phyloP scores from a whole-genome alignment of 2,888 invertebrate species.

The Campaea margaritaria region DNA sequence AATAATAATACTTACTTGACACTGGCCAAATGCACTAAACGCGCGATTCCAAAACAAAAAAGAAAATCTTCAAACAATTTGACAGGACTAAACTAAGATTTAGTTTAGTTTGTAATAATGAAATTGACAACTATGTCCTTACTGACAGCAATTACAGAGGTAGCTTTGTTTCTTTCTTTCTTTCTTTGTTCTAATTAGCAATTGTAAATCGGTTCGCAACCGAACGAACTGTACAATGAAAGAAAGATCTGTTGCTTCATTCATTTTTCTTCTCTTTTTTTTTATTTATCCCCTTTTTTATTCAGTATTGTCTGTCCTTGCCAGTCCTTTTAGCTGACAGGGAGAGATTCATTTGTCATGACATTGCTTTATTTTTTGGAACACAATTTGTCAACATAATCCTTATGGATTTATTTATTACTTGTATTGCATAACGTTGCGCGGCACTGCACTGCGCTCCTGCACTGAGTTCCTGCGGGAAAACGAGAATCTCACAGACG shows the following conservation, averaged over 20 bases:
- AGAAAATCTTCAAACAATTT: not conserved
- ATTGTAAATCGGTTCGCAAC: conserved; percentile 8
- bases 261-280: conserved; percentile 19
- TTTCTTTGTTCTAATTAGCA: conserved; percentile 7
- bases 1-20: too few relatives aligned
- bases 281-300: conserved; percentile 18
- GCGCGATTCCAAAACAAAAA: too few relatives aligned
- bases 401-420: conserved; percentile 3
- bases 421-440: too few relatives aligned
- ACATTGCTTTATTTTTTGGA: conserved; percentile 14
- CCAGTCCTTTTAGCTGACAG: conserved; percentile 3
- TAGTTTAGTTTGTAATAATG: too few relatives aligned
- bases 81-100: too few relatives aligned
- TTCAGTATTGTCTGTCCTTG: conserved; percentile 15
- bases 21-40: too few relatives aligned
- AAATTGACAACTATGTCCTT: not conserved
- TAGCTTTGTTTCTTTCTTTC: not conserved
- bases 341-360: conserved; percentile 8
- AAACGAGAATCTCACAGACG: too few relatives aligned
- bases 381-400: conserved; percentile 11
- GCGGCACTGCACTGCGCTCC: too few relatives aligned
- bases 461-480: too few relatives aligned
- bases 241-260: conserved; percentile 22
- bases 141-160: not conserved
- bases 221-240: conserved; percentile 14